Percentiles rank a stretch among this genome's conserved stretches.
Conservation (phyloP, 2,888 invertebrate species). For the Pardosa pseudoannulata region DNA sequence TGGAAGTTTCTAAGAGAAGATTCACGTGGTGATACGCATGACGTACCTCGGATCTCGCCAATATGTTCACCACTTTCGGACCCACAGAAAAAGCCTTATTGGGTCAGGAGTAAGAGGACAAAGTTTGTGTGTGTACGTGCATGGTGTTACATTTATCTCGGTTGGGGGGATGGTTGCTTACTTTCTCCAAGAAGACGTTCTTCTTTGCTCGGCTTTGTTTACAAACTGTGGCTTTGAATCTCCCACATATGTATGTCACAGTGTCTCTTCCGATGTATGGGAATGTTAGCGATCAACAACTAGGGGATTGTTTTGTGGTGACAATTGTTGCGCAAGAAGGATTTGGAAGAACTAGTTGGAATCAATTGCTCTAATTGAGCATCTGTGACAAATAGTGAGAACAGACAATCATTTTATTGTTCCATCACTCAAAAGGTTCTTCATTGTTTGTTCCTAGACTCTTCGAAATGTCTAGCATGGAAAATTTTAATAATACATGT, state of each 20-base stretch:
- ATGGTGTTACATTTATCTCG: not conserved
- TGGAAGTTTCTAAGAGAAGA: not conserved
- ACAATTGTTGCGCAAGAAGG: not conserved
- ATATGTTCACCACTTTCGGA: constrained; percentile 2
- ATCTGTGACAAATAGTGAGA: not conserved
- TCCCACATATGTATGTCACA: constrained; percentile 5
- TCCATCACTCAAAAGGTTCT: not conserved
- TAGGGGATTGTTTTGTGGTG: not conserved
- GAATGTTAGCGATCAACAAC: constrained; percentile 7
- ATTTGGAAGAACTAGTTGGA: not conserved
- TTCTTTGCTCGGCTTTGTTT: constrained; percentile 36
- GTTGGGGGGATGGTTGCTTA: constrained; percentile 19
- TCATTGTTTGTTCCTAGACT: not conserved
- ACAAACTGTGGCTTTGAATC: constrained; percentile 22
- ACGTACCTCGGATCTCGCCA: not conserved
- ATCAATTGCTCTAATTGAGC: constrained; percentile 2
- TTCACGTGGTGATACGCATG: constrained; percentile 63
- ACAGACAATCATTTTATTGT: constrained; percentile 1
- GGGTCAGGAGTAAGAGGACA: constrained; percentile 47
- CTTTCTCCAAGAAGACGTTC: constrained; percentile 32
- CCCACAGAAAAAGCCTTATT: constrained; percentile 13
- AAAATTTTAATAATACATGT: not conserved
- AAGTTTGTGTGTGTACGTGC: not conserved
- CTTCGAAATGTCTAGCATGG: not conserved
- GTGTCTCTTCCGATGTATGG: not conserved